Evolutionary conservation across 1,140 invertebrate species (phyloP).

Genomic region (Drosophila sulfurigaster): DNA sequence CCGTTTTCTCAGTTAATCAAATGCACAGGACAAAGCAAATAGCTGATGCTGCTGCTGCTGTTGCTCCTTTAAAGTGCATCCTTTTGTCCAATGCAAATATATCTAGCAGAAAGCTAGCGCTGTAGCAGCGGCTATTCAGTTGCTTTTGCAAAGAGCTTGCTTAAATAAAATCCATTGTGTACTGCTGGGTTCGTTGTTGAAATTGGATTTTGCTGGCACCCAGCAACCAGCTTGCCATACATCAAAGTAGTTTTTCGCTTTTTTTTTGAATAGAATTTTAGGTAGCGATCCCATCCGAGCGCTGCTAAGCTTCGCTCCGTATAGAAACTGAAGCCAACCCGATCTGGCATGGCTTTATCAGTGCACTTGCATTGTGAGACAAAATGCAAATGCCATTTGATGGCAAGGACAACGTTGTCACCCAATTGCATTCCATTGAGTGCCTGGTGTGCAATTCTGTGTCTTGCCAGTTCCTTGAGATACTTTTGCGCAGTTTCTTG

Average conservation of each 20-base stretch:
- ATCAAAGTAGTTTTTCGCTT: constrained; percentile 61
- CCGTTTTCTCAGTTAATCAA: constrained; percentile 70
- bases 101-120: constrained; percentile 13
- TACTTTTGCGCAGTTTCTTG: constrained; percentile 55
- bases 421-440: constrained; percentile 61
- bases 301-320: neutral
- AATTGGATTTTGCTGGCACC: constrained; percentile 69
- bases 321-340: neutral
- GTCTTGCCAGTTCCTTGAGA: constrained; percentile 35
- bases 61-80: constrained; percentile 52
- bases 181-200: constrained; percentile 23
- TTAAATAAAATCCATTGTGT: constrained; percentile 67
- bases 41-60: constrained; percentile 31
- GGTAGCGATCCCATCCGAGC: constrained; percentile 27
- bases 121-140: neutral
- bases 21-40: constrained; percentile 65
- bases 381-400: constrained; percentile 77
- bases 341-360: constrained; percentile 72
- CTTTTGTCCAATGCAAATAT: constrained; percentile 32
- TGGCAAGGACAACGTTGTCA: constrained; percentile 56
- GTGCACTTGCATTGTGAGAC: constrained; percentile 28
- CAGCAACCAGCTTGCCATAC: constrained; percentile 46
- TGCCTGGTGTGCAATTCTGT: constrained; percentile 42
- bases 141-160: constrained; percentile 38
- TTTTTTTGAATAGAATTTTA: constrained; percentile 53